A percentile compares a stretch with the other conserved stretches of the same genome.
phyloP scores from a whole-genome alignment of 2,797 vertebrate species.

The Sternotherus odoratus region DNA sequence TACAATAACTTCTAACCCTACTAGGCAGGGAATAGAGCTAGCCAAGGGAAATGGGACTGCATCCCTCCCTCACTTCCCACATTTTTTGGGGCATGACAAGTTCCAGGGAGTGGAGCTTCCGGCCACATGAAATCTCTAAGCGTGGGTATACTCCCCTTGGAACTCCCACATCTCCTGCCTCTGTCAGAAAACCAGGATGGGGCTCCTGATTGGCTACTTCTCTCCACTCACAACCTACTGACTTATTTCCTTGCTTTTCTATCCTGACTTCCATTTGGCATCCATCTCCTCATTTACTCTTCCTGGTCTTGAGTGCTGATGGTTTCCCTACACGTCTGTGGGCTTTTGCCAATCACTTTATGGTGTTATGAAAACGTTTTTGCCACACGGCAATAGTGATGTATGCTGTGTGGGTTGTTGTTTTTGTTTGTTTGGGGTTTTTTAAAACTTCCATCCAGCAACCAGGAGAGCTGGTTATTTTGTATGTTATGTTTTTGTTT shows the following conservation, averaged over 20 bases:
- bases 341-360: not conserved
- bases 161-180: not conserved
- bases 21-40: not conserved
- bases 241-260: not conserved
- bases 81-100: not conserved
- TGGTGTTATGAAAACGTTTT: not conserved
- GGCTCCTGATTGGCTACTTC: not conserved
- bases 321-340: accelerated
- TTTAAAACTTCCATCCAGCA: not conserved
- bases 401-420: not conserved
- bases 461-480: not conserved
- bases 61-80: not conserved
- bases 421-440: not conserved
- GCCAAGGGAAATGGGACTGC: not conserved
- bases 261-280: not conserved
- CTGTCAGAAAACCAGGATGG: too few relatives aligned
- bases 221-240: not conserved
- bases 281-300: not conserved
- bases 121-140: not conserved
- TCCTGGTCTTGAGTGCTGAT: not conserved
- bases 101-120: not conserved
- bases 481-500: accelerated
- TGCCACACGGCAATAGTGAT: not conserved
- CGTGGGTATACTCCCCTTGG: not conserved
- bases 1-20: not conserved